Evolutionary conservation across 2,113 vertebrate genomes (phyloP).

Genomic region (Myanophis thanlyinensis): DNA sequence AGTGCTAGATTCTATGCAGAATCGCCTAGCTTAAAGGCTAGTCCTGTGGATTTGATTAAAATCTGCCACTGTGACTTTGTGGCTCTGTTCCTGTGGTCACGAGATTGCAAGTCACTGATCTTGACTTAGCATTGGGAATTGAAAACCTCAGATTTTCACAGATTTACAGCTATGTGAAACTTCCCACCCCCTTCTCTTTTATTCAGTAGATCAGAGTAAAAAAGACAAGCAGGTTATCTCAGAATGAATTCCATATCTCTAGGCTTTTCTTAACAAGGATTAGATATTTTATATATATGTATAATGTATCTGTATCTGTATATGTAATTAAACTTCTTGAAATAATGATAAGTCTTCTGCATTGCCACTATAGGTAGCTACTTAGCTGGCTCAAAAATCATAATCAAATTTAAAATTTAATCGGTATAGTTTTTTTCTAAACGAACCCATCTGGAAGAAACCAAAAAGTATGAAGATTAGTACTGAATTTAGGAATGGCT

Average conservation of each 20-base stretch:
- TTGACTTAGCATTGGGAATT: neutral
- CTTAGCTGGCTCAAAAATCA: neutral
- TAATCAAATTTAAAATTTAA: neutral
- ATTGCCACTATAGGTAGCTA: neutral
- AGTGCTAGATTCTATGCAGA: neutral
- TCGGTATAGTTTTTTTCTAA: neutral
- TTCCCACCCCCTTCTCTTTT: neutral
- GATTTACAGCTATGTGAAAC: neutral
- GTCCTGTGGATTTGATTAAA: neutral
- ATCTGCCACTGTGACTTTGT: neutral
- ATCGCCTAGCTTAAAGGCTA: neutral
- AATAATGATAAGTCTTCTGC: neutral
- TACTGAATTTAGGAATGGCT: neutral
- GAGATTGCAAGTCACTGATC: neutral
- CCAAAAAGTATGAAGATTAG: neutral
- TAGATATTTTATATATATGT: too few species aligned
- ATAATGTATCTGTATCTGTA: too few species aligned
- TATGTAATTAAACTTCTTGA: neutral
- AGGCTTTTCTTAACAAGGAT: neutral
- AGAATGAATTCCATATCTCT: neutral
- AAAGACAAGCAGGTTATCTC: neutral
- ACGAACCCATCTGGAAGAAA: neutral
- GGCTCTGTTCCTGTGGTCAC: neutral
- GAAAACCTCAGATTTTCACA: neutral
- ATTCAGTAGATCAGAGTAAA: neutral